Percentiles rank a stretch among this genome's conserved stretches.
Conservation (phyloP, 1,140 invertebrate species). For the Lutraria rhynchaena region DNA sequence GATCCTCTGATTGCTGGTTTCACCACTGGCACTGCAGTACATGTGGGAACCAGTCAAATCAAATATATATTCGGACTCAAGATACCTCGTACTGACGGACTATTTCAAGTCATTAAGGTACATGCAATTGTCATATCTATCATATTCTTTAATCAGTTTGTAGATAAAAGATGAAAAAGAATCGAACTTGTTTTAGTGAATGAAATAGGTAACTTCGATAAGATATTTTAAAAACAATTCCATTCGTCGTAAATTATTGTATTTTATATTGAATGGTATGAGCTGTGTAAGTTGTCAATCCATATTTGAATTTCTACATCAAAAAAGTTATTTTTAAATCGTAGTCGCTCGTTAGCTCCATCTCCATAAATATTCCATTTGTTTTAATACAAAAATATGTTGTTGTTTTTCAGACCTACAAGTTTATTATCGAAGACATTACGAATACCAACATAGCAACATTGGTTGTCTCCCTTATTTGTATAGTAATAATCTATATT, state of each 20-base stretch:
- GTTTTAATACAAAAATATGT: too few species aligned
- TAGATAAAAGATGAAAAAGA: constrained; percentile 8
- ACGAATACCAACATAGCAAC: constrained; percentile 80
- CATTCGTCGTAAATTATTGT: too few species aligned
- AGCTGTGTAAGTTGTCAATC: too few species aligned
- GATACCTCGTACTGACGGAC: constrained; percentile 76
- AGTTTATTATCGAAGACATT: constrained; percentile 76
- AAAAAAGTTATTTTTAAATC: too few species aligned
- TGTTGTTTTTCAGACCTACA: constrained; percentile 80
- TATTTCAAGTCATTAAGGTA: constrained; percentile 80
- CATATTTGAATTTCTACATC: too few species aligned
- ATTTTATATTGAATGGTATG: too few species aligned
- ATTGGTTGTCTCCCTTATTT: constrained; percentile 87
- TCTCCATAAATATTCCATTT: too few species aligned
- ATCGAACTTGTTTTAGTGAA: too few species aligned
- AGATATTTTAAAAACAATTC: too few species aligned
- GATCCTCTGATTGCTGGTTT: constrained; percentile 84
- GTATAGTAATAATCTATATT: constrained; percentile 88
- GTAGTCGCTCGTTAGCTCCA: too few species aligned
- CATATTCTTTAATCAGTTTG: background rate
- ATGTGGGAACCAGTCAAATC: constrained; percentile 83
- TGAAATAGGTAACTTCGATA: too few species aligned
- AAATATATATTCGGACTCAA: constrained; percentile 81
- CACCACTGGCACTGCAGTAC: constrained; percentile 83
- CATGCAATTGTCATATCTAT: background rate